Conservation (phyloP, 2,888 invertebrate genomes). For the Cantharis lateralis region DNA sequence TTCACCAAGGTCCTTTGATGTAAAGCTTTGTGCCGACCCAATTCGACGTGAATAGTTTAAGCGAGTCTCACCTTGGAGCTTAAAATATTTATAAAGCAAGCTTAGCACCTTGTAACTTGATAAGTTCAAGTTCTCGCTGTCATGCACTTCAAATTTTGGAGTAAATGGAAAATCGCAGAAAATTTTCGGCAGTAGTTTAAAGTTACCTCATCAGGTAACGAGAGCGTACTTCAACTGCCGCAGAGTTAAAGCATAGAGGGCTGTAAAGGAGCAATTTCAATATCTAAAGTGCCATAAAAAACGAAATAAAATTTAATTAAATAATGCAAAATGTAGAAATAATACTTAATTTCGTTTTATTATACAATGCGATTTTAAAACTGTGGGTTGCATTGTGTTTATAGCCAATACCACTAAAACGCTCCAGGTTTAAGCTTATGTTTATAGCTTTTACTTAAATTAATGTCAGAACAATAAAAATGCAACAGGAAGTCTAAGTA, state of each 20-base stretch:
- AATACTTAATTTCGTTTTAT: background rate
- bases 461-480: background rate
- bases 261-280: background rate
- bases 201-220: background rate
- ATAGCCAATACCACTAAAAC: background rate
- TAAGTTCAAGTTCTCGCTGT: background rate
- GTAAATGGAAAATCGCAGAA: background rate
- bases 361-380: background rate
- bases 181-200: background rate
- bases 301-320: background rate
- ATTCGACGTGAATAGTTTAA: background rate
- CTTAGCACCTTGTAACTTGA: background rate
- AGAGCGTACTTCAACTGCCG: background rate
- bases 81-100: background rate
- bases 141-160: background rate
- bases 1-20: background rate
- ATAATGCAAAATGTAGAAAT: background rate
- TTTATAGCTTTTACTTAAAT: background rate
- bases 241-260: background rate
- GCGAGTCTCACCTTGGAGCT: background rate
- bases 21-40: background rate
- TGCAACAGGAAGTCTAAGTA: background rate
- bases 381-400: background rate
- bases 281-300: background rate
- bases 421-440: background rate